Base-by-base conservation (phyloP, 1,140 invertebrate genomes). In the Drosophila trapezifrons region DNA sequence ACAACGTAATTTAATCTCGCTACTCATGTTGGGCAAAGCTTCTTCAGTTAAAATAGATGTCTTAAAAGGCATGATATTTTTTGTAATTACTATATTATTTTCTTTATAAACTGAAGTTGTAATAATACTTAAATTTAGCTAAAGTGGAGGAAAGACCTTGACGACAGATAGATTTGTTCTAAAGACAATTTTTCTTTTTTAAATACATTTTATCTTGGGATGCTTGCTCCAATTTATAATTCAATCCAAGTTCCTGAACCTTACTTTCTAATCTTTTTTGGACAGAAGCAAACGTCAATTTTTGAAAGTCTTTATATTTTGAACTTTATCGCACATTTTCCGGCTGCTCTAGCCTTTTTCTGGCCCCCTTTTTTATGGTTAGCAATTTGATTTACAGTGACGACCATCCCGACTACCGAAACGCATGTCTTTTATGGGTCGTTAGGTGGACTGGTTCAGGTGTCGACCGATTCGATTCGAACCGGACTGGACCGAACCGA, bases 311-410 rank as follows among this genome's bases (percentile, higher is more conserved):
- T 12, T 46, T 49, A 29, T 37, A 46, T 46, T 25, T 32, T 12
- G 6, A 52, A 25, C 27, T 55, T 38, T 13, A 38, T 32, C 10
- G 17, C 20, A 17, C 22, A 29, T 55, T 46, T 20, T 55, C 22
- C 3, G 10, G 17, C 22, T 27, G 32, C 20, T 38, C 17, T 29
- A 46, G 42, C 29, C 15, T 25, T 64, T 56, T 55, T 9, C 40
- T 15, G n/a, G 5, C 13, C 45, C 27, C 42, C 27, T 57, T 40
- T 57, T 57, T 70, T 47, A 47, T 40, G 65, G 49, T 47, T 47
- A 35, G 67, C 43, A 56, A 67, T 84, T 84, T 84, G 80, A 84
- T 84, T 83, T 84, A 76, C 46, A 57, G 42, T 47, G 69, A 49
- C 70, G 57, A 51, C 65, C 46, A 42, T 69, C 35, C 15, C n/a